Conservation (phyloP, 2,797 vertebrate genomes). For the Sebastes kiyomatsui region DNA sequence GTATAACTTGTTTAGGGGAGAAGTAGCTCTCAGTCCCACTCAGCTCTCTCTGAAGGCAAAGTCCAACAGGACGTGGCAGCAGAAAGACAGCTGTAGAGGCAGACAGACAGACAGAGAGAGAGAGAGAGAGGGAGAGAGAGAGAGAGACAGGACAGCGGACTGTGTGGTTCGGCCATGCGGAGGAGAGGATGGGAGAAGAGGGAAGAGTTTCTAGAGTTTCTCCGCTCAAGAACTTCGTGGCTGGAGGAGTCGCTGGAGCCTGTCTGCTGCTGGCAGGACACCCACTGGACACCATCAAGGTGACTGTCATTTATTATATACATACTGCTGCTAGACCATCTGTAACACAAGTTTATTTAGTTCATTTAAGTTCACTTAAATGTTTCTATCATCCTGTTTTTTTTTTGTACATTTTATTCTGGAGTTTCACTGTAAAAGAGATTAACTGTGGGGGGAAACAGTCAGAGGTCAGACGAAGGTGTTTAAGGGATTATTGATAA, state of each 20-base stretch:
- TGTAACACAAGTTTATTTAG: too few relatives aligned
- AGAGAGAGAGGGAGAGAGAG: rapidly evolving
- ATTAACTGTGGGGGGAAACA: not conserved
- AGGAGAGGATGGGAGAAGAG: constrained; percentile 58
- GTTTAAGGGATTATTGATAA: constrained; percentile 56
- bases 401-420: not conserved
- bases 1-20: not conserved
- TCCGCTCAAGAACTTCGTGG: constrained; percentile 83
- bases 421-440: not conserved
- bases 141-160: not conserved
- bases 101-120: not conserved
- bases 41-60: not conserved
- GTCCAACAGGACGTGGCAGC: not conserved
- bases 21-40: not conserved
- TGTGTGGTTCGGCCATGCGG: constrained; percentile 13
- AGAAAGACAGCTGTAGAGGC: constrained; percentile 21
- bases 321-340: not conserved
- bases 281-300: constrained; percentile 87
- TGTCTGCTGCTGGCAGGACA: constrained; percentile 84
- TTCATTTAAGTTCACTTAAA: too few relatives aligned
- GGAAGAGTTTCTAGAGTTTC: constrained; percentile 65
- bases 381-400: not conserved
- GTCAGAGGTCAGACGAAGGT: constrained; percentile 14
- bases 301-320: constrained; percentile 29
- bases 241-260: constrained; percentile 81